Conservation (phyloP, 2,113 vertebrate genomes). For the Paramormyrops kingsleyae region DNA sequence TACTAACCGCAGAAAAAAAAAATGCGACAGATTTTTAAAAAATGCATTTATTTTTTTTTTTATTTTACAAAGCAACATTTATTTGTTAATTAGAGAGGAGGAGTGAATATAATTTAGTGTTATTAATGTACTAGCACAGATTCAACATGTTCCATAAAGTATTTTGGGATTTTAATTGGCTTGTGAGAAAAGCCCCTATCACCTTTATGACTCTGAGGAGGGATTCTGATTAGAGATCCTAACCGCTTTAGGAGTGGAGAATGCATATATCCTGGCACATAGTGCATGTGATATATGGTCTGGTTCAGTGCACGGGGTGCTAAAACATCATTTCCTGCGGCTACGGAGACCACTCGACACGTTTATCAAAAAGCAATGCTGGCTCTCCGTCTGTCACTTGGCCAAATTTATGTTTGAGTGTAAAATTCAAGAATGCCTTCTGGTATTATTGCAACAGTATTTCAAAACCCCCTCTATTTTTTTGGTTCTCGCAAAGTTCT, state of each 20-base stretch:
- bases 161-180: slow-evolving; percentile 59
- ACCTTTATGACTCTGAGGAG: slow-evolving; percentile 46
- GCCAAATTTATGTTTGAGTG: slow-evolving; percentile 50
- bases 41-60: slow-evolving; percentile 38
- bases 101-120: slow-evolving; percentile 39
- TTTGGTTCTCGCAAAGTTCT: slow-evolving; percentile 40
- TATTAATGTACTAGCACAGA: slow-evolving; percentile 55
- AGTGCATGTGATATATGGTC: slow-evolving; percentile 39
- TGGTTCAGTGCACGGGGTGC: slow-evolving; percentile 40
- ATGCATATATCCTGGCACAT: not conserved
- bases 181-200: slow-evolving; percentile 46
- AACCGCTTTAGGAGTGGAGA: slow-evolving; percentile 28
- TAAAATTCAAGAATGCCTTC: slow-evolving; percentile 48
- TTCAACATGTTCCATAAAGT: slow-evolving; percentile 48
- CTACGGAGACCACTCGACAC: slow-evolving; percentile 35
- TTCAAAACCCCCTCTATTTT: slow-evolving; percentile 43
- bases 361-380: slow-evolving; percentile 42
- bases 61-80: not conserved
- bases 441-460: slow-evolving; percentile 59
- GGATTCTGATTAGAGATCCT: slow-evolving; percentile 34
- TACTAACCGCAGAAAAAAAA: slow-evolving; percentile 33
- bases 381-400: slow-evolving; percentile 15
- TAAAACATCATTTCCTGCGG: slow-evolving; percentile 48
- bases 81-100: not conserved
- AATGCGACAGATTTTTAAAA: slow-evolving; percentile 27